Conservation (phyloP, 2,888 invertebrate species). For the Smittia aterrima region DNA sequence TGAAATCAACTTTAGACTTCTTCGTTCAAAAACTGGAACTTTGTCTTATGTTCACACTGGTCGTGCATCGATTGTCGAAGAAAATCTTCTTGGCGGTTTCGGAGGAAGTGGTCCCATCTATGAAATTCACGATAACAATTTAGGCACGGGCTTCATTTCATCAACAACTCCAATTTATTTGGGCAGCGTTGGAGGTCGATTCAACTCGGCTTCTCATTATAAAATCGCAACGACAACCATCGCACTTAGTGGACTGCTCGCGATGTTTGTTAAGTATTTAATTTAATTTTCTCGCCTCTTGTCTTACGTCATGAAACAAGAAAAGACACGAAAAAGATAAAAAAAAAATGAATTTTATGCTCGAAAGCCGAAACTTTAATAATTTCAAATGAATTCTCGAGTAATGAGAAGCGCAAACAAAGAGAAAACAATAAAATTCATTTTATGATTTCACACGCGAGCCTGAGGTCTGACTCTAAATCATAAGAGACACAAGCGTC, state of each 20-base stretch:
- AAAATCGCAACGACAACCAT: not conserved
- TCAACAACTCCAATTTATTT: constrained; percentile 45
- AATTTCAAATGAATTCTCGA: constrained; percentile 36
- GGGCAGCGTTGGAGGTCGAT: constrained; percentile 31
- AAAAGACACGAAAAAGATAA: not conserved
- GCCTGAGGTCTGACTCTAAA: not conserved
- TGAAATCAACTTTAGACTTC: constrained; percentile 66
- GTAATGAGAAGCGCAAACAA: not conserved
- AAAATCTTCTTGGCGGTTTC: constrained; percentile 42
- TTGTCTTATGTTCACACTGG: constrained; percentile 64
- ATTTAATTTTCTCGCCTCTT: constrained; percentile 13
- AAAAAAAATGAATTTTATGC: constrained; percentile 23
- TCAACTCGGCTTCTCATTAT: not conserved
- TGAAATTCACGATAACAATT: constrained; percentile 29
- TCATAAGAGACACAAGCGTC: not conserved
- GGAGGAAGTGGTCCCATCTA: constrained; percentile 43
- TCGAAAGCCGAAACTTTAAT: constrained; percentile 35
- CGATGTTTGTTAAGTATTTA: constrained; percentile 27
- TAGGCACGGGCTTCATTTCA: constrained; percentile 44
- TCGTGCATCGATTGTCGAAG: constrained; percentile 45
- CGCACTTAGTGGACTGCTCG: not conserved
- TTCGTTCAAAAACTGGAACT: constrained; percentile 61
- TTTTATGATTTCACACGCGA: constrained; percentile 28
- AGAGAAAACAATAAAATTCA: constrained; percentile 12
- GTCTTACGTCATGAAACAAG: constrained; percentile 21